phyloP scores from a whole-genome alignment of 2,797 vertebrate genomes.

The Psittacula echo region DNA sequence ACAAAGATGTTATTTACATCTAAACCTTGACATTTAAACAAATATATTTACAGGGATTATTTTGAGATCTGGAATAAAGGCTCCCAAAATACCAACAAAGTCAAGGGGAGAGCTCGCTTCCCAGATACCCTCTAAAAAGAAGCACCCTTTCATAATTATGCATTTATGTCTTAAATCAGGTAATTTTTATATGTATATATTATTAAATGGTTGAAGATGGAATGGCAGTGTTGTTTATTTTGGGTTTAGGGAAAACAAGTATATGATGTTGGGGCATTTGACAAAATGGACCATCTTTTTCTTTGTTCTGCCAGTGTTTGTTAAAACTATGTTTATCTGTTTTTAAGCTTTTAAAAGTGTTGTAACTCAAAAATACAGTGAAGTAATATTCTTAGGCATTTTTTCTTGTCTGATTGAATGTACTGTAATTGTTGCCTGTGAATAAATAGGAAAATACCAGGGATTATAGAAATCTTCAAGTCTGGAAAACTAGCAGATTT shows the following conservation, averaged over 20 bases:
- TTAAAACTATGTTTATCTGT: not conserved
- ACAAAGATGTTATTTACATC: not conserved
- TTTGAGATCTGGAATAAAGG: not conserved
- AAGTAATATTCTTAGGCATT: not conserved
- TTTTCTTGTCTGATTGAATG: not conserved
- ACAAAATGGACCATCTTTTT: not conserved
- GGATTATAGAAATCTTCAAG: constrained; percentile 13
- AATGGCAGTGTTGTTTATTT: not conserved
- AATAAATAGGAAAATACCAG: constrained; percentile 27
- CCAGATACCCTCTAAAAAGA: not conserved
- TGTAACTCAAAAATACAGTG: constrained; percentile 27
- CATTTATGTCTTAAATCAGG: not conserved
- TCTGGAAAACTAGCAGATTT: not conserved
- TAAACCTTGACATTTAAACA: not conserved
- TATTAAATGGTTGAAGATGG: not conserved
- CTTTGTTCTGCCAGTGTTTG: not conserved
- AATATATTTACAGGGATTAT: not conserved
- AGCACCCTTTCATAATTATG: not conserved
- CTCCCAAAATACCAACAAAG: not conserved
- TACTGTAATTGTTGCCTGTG: not conserved
- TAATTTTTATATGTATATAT: not conserved
- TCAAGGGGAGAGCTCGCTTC: not conserved
- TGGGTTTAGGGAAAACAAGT: not conserved
- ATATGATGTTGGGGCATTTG: not conserved
- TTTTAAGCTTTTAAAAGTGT: not conserved